Conservation (phyloP, 2,888 invertebrate genomes). For the Hipparchia sbordonii region DNA sequence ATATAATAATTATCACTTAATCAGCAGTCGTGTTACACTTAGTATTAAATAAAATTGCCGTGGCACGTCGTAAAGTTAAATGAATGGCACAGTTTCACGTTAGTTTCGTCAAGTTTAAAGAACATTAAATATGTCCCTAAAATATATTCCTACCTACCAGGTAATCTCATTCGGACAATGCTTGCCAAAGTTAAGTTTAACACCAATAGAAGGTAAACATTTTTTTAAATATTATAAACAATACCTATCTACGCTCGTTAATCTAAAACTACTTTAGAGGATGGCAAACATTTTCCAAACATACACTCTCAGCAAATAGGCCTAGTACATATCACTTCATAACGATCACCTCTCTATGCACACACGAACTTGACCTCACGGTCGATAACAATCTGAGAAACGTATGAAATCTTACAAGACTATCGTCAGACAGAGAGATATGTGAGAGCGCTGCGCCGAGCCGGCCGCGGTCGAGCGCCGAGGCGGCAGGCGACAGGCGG, state of each 20-base stretch:
- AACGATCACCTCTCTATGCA: slow-evolving; percentile 53
- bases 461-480: slow-evolving; percentile 41
- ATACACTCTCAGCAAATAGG: slow-evolving; percentile 52
- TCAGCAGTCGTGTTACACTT: slow-evolving; percentile 79
- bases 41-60: slow-evolving; percentile 75
- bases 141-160: slow-evolving; percentile 48
- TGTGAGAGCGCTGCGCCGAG: slow-evolving; percentile 59
- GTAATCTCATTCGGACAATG: slow-evolving; percentile 56
- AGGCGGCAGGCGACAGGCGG: no score
- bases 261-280: slow-evolving; percentile 31
- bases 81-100: slow-evolving; percentile 83
- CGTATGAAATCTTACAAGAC: slow-evolving; percentile 51
- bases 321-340: slow-evolving; percentile 52
- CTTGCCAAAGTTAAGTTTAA: slow-evolving; percentile 47
- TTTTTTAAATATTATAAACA: slow-evolving; percentile 35
- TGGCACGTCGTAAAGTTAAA: slow-evolving; percentile 80
- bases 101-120: slow-evolving; percentile 77
- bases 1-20: slow-evolving; percentile 73
- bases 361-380: slow-evolving; percentile 52
- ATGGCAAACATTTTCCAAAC: slow-evolving; percentile 49
- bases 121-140: slow-evolving; percentile 54
- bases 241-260: slow-evolving; percentile 40
- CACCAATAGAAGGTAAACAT: slow-evolving; percentile 40
- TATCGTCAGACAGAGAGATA: slow-evolving; percentile 64
- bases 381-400: slow-evolving; percentile 54